Evolutionary conservation across 2,888 invertebrate species (phyloP), one percentile per base, ranked within the genome.

Genomic region (Flexamia atlantica): DNA sequence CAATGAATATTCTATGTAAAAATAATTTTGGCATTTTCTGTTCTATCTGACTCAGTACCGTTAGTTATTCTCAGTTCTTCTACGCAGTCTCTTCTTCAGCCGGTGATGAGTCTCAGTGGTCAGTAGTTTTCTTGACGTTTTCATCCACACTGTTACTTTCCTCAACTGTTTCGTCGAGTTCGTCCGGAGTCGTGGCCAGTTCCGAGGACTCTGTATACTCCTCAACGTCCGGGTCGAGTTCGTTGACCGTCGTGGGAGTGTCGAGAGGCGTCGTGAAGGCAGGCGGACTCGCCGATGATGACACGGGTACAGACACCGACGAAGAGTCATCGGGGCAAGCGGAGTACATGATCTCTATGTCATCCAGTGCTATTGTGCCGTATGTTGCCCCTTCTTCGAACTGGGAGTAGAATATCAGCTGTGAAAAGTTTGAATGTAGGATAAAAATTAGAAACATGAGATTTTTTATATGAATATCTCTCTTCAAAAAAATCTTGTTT

Each of bases 361-460:
- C 87, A 81, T 88, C 88, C 25, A 88, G 74, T 4, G 86, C 88
- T 30, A 88, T 87, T 4, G 86, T 86, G 0, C 87, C 88, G 17
- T 85, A 81, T 10, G 74, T 84, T 23, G 85, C 84, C 10, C 83
- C 83, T 9, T 85, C 84, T 72, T 85, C 85, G 83, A 88, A 88
- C 42, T 85, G 83, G 0, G 88, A 87, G 40, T 86, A 85, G 85
- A 88, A 88, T 36, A 88, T 87, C 17, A 88, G 83, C 88, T 88
- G 84, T 64, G 10, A 32, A 36, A n/a, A 60, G 36, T 36, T 36
- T 36, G 5, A 36, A 36, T 36, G n/a, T n/a, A n/a, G n/a, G n/a
- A n/a, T n/a, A n/a, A n/a, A n/a, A n/a, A n/a, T n/a, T n/a, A n/a
- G n/a, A n/a, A n/a, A n/a, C n/a, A n/a, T n/a, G n/a, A n/a, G n/a